Percentiles rank a stretch among this genome's conserved stretches.
These are phyloP conservation scores for Alectura lathami DNA, from an alignment of 2,113 vertebrate genomes.

Conservation along the genomic window DNA sequence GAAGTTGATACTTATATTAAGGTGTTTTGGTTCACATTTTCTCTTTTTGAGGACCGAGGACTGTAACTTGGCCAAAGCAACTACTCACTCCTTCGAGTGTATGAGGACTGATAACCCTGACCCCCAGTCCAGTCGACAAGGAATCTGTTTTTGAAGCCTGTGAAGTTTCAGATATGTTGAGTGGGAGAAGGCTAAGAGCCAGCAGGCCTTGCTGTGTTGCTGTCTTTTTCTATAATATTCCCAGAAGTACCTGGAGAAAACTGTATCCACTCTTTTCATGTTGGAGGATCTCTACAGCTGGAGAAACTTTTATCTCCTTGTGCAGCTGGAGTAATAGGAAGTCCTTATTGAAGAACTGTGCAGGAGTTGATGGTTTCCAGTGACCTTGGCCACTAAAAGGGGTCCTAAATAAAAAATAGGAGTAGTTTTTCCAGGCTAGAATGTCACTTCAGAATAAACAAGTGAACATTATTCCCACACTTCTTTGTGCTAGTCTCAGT, in stretches of 20 bases:
- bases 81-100: background rate
- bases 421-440: background rate
- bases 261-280: background rate
- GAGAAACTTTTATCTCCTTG: background rate
- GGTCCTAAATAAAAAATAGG: background rate
- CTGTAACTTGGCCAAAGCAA: background rate
- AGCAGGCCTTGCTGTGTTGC: background rate
- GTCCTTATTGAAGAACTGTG: background rate
- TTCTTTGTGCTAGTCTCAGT: background rate
- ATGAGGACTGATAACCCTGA: background rate
- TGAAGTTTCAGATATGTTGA: background rate
- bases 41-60: background rate
- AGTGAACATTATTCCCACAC: background rate
- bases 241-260: background rate
- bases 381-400: background rate
- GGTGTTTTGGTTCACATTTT: background rate
- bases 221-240: background rate
- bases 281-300: background rate
- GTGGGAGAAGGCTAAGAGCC: background rate
- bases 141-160: background rate
- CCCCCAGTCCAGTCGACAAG: background rate
- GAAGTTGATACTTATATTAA: conserved; percentile 8
- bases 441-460: background rate
- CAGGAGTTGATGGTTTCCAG: background rate
- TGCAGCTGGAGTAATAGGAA: background rate